phyloP scores from a whole-genome alignment of 2,797 vertebrate species.

The Petrocephalus schoutedeni region DNA sequence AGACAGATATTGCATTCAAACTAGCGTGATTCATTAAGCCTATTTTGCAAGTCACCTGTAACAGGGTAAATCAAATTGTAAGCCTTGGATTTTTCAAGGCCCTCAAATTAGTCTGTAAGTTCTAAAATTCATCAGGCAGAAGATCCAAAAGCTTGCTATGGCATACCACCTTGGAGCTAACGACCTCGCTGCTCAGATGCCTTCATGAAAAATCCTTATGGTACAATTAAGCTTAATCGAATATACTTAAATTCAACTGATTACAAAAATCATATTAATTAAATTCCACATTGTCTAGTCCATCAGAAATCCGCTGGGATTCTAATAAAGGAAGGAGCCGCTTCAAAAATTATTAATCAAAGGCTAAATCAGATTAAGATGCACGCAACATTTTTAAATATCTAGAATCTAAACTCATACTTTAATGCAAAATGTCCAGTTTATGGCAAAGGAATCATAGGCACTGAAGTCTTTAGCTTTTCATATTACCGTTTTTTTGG shows the following conservation, averaged over 20 bases:
- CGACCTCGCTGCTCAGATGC: background rate
- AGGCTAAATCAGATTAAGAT: background rate
- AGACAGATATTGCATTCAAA: background rate
- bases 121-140: background rate
- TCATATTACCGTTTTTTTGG: background rate
- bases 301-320: background rate
- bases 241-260: background rate
- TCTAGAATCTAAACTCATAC: background rate
- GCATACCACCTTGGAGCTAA: background rate
- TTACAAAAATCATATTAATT: conserved; percentile 12
- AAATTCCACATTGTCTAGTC: background rate
- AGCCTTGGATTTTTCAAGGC: background rate
- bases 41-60: background rate
- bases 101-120: background rate
- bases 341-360: background rate
- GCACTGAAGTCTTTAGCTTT: background rate
- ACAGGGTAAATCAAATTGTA: background rate
- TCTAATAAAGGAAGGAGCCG: background rate
- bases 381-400: background rate
- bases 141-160: background rate
- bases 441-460: background rate
- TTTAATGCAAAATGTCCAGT: background rate
- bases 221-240: background rate
- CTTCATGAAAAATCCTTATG: background rate
- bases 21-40: background rate